Conservation (phyloP, 2,888 invertebrate species). For the Geotrupes spiniger region DNA sequence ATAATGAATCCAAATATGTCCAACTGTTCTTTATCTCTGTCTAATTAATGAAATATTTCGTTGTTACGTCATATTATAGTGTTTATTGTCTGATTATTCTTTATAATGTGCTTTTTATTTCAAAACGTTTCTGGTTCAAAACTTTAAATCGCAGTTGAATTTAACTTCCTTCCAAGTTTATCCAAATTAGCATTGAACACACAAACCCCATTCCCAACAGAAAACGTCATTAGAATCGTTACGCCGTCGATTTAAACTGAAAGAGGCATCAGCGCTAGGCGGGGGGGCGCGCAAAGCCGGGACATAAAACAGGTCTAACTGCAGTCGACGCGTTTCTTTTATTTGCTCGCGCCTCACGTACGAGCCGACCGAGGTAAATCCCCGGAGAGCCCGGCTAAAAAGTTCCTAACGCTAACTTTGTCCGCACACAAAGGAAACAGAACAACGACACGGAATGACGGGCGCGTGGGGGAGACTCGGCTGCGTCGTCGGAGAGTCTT, state of each 20-base stretch:
- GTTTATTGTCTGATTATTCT: no score
- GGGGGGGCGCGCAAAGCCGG: conserved; percentile 24
- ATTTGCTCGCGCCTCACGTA: conserved; percentile 45
- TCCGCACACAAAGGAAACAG: conserved; percentile 42
- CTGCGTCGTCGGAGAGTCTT: conserved; percentile 12
- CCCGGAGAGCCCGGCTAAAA: conserved; percentile 42
- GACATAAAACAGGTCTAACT: conserved; percentile 31
- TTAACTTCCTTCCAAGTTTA: no score
- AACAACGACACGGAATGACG: conserved; percentile 30
- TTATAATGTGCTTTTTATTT: no score
- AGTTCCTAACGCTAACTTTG: conserved; percentile 45
- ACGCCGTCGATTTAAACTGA: conserved; percentile 24
- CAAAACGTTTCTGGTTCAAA: no score
- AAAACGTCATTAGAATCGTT: conserved; percentile 11
- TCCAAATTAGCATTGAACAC: neutral
- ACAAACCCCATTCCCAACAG: neutral
- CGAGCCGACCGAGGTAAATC: conserved; percentile 42
- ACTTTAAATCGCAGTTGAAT: no score
- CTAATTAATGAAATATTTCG: no score
- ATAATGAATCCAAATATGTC: no score
- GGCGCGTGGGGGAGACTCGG: conserved; percentile 5
- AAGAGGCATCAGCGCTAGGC: conserved; percentile 35
- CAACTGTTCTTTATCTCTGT: no score
- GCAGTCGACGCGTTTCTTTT: conserved; percentile 38
- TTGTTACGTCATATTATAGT: no score